A percentile compares a stretch with the other conserved stretches of the same genome.
Conservation (phyloP, 2,113 vertebrate genomes). For the Cyphomyrus discorhynchus region DNA sequence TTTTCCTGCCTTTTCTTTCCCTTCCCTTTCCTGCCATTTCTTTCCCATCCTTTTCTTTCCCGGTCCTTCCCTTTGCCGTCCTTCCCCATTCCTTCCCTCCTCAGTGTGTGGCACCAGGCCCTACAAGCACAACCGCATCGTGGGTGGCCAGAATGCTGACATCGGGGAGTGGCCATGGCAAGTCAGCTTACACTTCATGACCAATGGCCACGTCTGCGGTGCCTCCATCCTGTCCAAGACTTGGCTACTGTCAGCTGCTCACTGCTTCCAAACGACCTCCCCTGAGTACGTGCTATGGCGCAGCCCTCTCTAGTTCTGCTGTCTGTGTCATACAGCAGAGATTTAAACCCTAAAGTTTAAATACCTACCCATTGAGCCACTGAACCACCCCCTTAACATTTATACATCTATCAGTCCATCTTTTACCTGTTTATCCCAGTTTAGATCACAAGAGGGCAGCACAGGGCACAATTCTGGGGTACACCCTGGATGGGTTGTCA, state of each 20-base stretch:
- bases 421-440: not conserved
- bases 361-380: not conserved
- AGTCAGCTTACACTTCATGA: slow-evolving; percentile 64
- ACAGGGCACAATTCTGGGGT: not conserved
- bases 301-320: not conserved
- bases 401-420: not conserved
- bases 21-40: not conserved
- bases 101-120: slow-evolving; percentile 62
- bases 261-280: slow-evolving; percentile 55
- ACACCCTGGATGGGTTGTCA: not conserved
- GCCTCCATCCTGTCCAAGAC: slow-evolving; percentile 60
- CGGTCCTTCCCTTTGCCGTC: not conserved
- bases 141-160: slow-evolving; percentile 62
- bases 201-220: slow-evolving; percentile 51
- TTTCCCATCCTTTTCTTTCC: not conserved
- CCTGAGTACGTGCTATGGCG: slow-evolving; percentile 44
- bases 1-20: too few species aligned
- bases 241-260: slow-evolving; percentile 65
- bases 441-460: not conserved
- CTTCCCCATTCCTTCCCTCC: slow-evolving; percentile 18
- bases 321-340: not conserved
- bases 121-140: slow-evolving; percentile 65
- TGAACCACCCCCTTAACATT: not conserved
- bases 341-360: not conserved
- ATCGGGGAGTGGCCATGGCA: slow-evolving; percentile 73